Evolutionary conservation across 2,113 vertebrate species (phyloP), one percentile per base, ranked within the genome.

Genomic region (Brachypodius melanocephalos): DNA sequence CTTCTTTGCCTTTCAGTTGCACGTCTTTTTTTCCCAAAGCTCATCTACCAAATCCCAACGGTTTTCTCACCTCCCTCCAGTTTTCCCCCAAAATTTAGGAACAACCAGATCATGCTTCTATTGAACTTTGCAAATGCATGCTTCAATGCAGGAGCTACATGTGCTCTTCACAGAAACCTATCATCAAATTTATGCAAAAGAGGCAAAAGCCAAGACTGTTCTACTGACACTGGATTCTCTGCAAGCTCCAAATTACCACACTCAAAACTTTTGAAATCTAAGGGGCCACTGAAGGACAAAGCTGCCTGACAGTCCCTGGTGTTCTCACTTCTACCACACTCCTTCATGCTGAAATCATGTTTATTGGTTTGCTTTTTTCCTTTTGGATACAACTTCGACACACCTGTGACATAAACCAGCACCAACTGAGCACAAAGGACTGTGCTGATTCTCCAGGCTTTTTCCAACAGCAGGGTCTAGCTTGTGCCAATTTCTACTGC

Each of bases 401-500:
- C 79, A 89, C 84, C 65, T 79, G 82, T 89, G 93, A 93, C 80
- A 88, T 77, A 18, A 92, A 80, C 81, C 43, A 80, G 58, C 49
- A 63, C 68, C 71, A 91, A 42, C 57, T 49, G 90, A 71, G 91
- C 63, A 72, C 83, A 58, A 91, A 87, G 76, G 45, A 48, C 69
- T 75, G 49, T 77, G 66, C 75, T 93, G 81, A 81, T 91, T 90
- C 83, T 93, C 66, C 32, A 21, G 85, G 82, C 68, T 75, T 84
- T 88, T 94, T 91, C 79, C 92, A 92, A 90, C 91, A 91, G 93
- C 90, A 93, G 84, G 69, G 57, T 63, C 67, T 31, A 78, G 34
- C 24, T 12, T 73, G 72, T 85, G 90, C 79, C 92, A 96, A 51
- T 46, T 92, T 54, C 72, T 71, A 49, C 28, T 86, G 94, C 92